A percentile compares a stretch with the other conserved stretches of the same genome.
phyloP scores from a whole-genome alignment of 1,140 invertebrate species.

The Uloborus diversus region DNA sequence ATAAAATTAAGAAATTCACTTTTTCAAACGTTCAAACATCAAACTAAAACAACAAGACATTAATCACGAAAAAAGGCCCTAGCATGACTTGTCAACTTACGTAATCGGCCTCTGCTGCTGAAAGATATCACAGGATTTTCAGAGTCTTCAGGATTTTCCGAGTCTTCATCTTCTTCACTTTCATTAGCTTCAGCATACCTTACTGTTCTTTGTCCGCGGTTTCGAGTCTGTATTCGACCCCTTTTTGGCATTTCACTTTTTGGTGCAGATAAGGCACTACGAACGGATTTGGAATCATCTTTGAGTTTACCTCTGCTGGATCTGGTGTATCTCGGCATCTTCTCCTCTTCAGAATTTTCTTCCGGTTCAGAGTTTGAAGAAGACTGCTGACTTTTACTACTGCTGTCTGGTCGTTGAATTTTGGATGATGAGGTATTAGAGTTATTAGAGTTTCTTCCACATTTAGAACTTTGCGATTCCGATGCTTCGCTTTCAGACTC shows the following conservation, averaged over 20 bases:
- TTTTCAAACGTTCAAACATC: too few relatives aligned
- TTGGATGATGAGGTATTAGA: constrained; percentile 1
- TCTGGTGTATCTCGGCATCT: background rate
- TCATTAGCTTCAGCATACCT: constrained; percentile 60
- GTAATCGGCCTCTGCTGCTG: constrained; percentile 83
- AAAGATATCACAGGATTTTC: constrained; percentile 72
- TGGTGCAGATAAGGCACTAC: constrained; percentile 5
- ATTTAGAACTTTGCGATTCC: background rate
- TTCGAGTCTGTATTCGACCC: constrained; percentile 60
- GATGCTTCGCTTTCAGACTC: constrained; percentile 26
- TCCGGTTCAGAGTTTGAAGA: constrained; percentile 26
- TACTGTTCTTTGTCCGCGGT: constrained; percentile 64
- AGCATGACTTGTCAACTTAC: constrained; percentile 81
- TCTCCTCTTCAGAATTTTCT: background rate
- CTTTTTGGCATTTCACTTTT: background rate
- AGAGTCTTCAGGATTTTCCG: constrained; percentile 62
- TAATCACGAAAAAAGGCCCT: constrained; percentile 73
- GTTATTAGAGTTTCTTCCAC: constrained; percentile 13
- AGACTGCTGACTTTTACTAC: background rate
- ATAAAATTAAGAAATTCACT: too few relatives aligned
- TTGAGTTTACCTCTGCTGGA: constrained; percentile 32
- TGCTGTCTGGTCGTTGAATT: background rate
- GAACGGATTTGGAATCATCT: constrained; percentile 59
- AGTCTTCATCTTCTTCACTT: constrained; percentile 62
- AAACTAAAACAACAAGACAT: background rate